Percentiles rank a stretch among this genome's conserved stretches.
Conservation (phyloP, 2,797 vertebrate genomes). For the Pseudochirops corinnae region DNA sequence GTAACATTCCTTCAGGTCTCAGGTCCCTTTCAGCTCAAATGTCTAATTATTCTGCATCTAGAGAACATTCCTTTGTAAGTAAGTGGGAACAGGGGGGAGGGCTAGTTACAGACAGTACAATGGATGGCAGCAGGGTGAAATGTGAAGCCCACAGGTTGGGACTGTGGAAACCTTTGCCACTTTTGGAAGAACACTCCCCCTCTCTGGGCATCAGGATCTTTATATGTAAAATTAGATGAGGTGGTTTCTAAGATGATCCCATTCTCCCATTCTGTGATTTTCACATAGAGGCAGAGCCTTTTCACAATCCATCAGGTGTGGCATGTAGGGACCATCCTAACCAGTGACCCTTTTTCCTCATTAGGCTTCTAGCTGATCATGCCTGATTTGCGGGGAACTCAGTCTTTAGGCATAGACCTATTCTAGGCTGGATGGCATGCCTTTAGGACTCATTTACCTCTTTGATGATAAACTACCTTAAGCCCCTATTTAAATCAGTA, state of each 20-base stretch:
- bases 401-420: background rate
- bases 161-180: background rate
- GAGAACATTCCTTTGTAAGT: background rate
- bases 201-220: background rate
- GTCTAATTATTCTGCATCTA: background rate
- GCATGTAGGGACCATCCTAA: background rate
- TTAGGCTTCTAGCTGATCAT: background rate
- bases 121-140: fast-evolving
- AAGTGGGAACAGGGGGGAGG: background rate
- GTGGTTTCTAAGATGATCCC: fast-evolving
- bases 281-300: background rate
- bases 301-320: background rate
- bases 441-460: fast-evolving
- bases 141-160: fast-evolving
- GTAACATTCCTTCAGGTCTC: background rate
- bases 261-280: fast-evolving
- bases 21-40: background rate
- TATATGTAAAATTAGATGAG: background rate
- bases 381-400: background rate
- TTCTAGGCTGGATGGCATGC: background rate
- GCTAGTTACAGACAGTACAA: background rate
- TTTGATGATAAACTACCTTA: fast-evolving
- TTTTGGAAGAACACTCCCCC: background rate
- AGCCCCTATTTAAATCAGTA: background rate
- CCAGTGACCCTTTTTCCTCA: background rate